Evolutionary conservation across 2,888 invertebrate species (phyloP).

Genomic region (Agrotis clavis): DNA sequence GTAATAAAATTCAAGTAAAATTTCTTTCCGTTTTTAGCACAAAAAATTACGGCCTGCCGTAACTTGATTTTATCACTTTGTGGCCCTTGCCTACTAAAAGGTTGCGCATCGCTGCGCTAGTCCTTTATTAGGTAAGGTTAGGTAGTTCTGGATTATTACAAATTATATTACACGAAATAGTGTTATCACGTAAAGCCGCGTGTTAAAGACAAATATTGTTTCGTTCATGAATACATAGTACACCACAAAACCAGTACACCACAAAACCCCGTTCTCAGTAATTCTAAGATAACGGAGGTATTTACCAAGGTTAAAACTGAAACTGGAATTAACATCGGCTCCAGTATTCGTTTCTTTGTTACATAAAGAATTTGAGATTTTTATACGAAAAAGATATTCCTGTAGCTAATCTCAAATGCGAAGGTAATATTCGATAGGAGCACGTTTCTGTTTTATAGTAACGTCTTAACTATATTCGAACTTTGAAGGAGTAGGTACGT

Average conservation of each 20-base stretch:
- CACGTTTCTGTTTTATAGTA: conserved; percentile 52
- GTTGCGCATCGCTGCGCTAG: too few relatives aligned
- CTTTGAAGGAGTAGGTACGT: conserved; percentile 24
- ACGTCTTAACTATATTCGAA: conserved; percentile 21
- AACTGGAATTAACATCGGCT: conserved; percentile 4
- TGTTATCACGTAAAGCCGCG: background rate
- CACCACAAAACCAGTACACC: background rate
- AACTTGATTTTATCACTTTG: too few relatives aligned
- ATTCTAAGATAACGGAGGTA: conserved; percentile 14
- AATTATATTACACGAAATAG: background rate
- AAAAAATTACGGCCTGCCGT: too few relatives aligned
- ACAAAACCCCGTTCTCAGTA: conserved; percentile 9
- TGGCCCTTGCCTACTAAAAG: too few relatives aligned
- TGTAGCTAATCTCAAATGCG: conserved; percentile 16
- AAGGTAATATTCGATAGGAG: conserved; percentile 30
- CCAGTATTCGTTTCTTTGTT: conserved; percentile 6
- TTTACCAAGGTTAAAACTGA: conserved; percentile 1
- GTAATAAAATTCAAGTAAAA: too few relatives aligned
- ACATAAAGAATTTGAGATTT: background rate
- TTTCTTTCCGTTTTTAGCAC: too few relatives aligned
- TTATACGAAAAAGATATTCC: conserved; percentile 24
- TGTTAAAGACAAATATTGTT: conserved; percentile 8
- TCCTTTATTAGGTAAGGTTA: too few relatives aligned
- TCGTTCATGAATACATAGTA: conserved; percentile 4
- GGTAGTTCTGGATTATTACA: background rate